These are phyloP conservation scores for Agriotes lineatus DNA, from an alignment of 2,888 invertebrate species.

Conservation along the genomic window DNA sequence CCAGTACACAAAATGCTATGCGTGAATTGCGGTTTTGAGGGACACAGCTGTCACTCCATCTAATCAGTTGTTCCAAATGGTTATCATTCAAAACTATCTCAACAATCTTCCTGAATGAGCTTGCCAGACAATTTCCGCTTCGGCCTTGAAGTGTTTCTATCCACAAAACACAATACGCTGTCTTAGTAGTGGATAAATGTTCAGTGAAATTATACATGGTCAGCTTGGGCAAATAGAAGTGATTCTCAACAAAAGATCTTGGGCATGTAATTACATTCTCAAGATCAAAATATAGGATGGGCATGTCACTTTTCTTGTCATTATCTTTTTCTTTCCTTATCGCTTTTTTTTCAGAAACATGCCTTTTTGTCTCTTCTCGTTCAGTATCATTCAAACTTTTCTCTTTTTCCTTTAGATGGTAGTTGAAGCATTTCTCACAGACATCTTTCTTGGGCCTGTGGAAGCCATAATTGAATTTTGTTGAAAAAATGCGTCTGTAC, in stretches of 20 bases:
- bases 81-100: slow-evolving; percentile 45
- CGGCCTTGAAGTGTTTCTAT: slow-evolving; percentile 30
- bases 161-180: slow-evolving; percentile 40
- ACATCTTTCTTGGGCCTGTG: slow-evolving; percentile 16
- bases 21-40: slow-evolving; percentile 47
- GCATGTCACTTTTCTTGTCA: too few relatives aligned
- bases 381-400: too few relatives aligned
- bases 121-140: slow-evolving; percentile 50
- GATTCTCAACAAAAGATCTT: slow-evolving; percentile 45
- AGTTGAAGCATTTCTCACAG: too few relatives aligned
- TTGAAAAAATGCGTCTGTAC: background rate
- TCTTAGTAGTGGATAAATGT: slow-evolving; percentile 35
- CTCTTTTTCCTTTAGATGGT: too few relatives aligned
- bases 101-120: slow-evolving; percentile 50
- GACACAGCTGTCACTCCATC: too few relatives aligned
- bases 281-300: slow-evolving; percentile 45
- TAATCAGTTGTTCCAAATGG: too few relatives aligned
- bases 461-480: slow-evolving; percentile 2
- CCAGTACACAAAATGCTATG: slow-evolving; percentile 37
- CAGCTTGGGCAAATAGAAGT: slow-evolving; percentile 50
- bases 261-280: slow-evolving; percentile 51
- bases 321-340: background rate
- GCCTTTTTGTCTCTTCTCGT: too few relatives aligned
- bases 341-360: too few relatives aligned
- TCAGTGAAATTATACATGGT: slow-evolving; percentile 52